Evolutionary conservation across 2,888 invertebrate species (phyloP).

Genomic region (Acanthosepion pharaonis): DNA sequence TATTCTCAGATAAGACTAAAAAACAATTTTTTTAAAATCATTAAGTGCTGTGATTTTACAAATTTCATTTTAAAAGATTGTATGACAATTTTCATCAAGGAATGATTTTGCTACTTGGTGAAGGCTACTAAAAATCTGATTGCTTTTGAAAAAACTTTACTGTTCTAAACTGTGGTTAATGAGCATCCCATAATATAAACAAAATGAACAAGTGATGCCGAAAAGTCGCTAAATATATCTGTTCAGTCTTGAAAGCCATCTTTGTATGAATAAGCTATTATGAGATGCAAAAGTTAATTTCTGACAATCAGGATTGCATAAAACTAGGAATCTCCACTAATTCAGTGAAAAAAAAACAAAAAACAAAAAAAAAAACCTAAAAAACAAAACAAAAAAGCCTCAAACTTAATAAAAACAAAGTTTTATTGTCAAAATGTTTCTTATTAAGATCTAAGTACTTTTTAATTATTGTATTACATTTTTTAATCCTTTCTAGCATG

Average conservation of each 20-base stretch:
- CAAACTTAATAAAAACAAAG: too few relatives aligned
- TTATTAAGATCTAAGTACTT: too few relatives aligned
- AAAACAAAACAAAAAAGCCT: too few relatives aligned
- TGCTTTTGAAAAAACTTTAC: too few relatives aligned
- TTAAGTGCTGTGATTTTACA: not conserved
- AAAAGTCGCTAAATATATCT: not conserved
- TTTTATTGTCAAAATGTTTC: too few relatives aligned
- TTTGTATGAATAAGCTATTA: not conserved
- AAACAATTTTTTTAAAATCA: too few relatives aligned
- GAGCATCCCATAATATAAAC: not conserved
- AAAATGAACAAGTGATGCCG: not conserved
- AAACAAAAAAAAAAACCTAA: too few relatives aligned
- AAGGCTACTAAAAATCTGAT: not conserved
- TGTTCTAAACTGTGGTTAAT: not conserved
- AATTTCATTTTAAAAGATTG: not conserved
- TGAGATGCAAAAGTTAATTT: not conserved
- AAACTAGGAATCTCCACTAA: too few relatives aligned
- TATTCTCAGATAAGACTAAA: not conserved
- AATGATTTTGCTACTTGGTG: not conserved
- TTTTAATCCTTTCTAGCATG: too few relatives aligned
- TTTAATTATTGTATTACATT: too few relatives aligned
- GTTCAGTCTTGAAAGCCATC: not conserved
- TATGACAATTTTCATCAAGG: not conserved
- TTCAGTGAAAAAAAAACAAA: too few relatives aligned
- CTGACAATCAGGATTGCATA: too few relatives aligned